A percentile compares a stretch with the other conserved stretches of the same genome.
Evolutionary conservation across 2,113 vertebrate genomes (phyloP).

Genomic region (Galeopterus variegatus): DNA sequence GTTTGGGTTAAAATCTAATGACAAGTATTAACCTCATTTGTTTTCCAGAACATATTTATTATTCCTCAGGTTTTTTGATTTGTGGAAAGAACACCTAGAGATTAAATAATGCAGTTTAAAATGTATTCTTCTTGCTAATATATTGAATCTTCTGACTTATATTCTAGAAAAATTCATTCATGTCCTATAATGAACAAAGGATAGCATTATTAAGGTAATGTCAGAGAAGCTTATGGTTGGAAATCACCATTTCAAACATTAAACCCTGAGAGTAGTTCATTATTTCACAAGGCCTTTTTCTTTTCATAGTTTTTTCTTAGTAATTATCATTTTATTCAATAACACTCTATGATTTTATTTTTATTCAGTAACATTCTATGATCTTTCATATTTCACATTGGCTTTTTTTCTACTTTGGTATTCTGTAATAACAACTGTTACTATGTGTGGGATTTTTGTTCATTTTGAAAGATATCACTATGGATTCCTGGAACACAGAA

Average conservation of each 20-base stretch:
- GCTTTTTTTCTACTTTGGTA: neutral
- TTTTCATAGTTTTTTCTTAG: neutral
- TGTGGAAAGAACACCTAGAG: neutral
- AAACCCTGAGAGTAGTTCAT: neutral
- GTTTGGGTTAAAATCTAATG: neutral
- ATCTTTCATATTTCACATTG: neutral
- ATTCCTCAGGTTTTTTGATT: neutral
- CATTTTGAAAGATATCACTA: neutral
- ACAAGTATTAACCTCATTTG: neutral
- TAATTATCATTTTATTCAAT: neutral
- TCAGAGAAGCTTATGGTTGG: neutral
- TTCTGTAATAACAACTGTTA: neutral
- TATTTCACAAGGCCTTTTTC: neutral
- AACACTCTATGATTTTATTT: neutral
- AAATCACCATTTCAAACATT: constrained; percentile 19
- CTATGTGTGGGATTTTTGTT: neutral
- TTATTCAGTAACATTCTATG: neutral
- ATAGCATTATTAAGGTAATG: neutral
- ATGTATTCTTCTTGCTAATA: neutral
- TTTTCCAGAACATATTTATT: neutral
- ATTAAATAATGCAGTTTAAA: neutral
- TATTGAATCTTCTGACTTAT: neutral
- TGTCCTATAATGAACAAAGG: neutral
- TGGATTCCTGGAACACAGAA: neutral
- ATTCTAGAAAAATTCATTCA: constrained; percentile 1